Conservation (phyloP, 2,797 vertebrate species). For the Podarcis siculus region DNA sequence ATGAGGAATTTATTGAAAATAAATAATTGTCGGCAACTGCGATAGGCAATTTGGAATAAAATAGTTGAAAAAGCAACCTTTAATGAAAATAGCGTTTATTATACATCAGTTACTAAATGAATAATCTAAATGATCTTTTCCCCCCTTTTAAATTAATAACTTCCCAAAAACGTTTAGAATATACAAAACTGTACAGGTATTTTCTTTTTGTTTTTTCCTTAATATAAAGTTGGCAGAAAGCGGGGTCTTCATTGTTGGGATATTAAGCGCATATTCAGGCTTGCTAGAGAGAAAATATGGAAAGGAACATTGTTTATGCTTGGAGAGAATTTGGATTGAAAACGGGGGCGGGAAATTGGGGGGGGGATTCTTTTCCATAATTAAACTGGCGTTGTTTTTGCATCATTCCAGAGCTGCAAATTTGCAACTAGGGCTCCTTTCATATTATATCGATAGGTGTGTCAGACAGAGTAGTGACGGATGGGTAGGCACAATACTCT, state of each 20-base stretch:
- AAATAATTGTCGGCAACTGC: constrained; percentile 95
- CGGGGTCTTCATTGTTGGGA: constrained; percentile 74
- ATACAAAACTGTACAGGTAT: constrained; percentile 96
- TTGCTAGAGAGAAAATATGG: constrained; percentile 43
- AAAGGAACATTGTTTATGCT: constrained; percentile 48
- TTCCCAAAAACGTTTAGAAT: constrained; percentile 88
- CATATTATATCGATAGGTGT: neutral
- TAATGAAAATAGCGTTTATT: constrained; percentile 96
- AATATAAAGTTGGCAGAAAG: constrained; percentile 91
- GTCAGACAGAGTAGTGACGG: neutral
- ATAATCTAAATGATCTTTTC: constrained; percentile 96
- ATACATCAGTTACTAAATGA: constrained; percentile 96
- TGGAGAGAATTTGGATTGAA: neutral
- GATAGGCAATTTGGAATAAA: constrained; percentile 95
- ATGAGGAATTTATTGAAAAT: constrained; percentile 98
- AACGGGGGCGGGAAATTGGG: neutral
- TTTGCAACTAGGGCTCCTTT: neutral
- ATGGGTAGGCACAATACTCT: neutral
- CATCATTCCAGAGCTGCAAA: neutral
- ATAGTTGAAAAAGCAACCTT: constrained; percentile 94
- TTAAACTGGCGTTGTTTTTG: neutral
- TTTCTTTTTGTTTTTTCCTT: neutral
- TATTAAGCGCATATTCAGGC: constrained; percentile 59
- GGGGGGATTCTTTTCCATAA: neutral
- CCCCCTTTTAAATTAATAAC: constrained; percentile 96